phyloP scores from a whole-genome alignment of 2,888 invertebrate genomes.

The Muschampia staudingeri region DNA sequence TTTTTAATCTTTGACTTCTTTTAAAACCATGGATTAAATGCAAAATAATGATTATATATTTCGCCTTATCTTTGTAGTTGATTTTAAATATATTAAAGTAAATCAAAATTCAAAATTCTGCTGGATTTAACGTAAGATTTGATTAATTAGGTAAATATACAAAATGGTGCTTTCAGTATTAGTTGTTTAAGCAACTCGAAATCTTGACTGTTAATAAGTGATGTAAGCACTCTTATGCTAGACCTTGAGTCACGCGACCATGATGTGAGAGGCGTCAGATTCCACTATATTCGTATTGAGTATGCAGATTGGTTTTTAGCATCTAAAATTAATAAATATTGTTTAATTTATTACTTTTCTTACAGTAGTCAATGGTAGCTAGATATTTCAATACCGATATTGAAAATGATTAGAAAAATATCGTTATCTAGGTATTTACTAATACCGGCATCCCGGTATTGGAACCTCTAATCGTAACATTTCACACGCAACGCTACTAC shows the following conservation, averaged over 20 bases:
- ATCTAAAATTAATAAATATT: no score
- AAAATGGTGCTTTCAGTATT: conserved; percentile 91
- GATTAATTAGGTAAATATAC: conserved; percentile 78
- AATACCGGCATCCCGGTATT: no score
- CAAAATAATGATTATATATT: not conserved
- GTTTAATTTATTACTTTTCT: no score
- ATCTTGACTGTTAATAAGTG: conserved; percentile 74
- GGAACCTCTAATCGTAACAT: no score
- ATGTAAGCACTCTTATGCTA: conserved; percentile 48
- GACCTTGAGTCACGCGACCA: not conserved
- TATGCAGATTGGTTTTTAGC: no score
- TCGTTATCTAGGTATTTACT: no score
- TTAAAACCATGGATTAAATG: not conserved
- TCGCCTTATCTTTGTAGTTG: conserved; percentile 50
- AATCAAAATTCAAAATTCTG: conserved; percentile 77
- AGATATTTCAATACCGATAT: no score
- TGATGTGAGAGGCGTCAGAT: not conserved
- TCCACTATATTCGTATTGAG: no score
- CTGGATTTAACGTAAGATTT: conserved; percentile 75
- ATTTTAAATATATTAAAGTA: conserved; percentile 53
- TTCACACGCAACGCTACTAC: no score
- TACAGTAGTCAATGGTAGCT: no score
- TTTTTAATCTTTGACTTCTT: not conserved
- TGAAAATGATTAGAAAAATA: no score
- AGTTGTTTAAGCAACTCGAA: conserved; percentile 85